phyloP scores from a whole-genome alignment of 1,140 invertebrate genomes.

The Liolophura sinensis region DNA sequence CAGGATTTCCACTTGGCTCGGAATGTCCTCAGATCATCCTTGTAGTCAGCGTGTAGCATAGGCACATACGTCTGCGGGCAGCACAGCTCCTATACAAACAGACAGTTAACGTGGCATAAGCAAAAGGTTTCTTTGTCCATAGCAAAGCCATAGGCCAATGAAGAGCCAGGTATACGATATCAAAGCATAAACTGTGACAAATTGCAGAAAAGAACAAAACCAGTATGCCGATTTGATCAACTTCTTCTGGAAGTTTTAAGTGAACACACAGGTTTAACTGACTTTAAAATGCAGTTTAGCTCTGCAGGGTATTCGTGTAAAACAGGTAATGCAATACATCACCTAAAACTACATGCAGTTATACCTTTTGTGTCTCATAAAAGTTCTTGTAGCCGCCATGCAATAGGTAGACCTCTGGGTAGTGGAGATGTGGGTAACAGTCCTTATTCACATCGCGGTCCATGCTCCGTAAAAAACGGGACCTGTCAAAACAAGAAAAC shows the following conservation, averaged over 20 bases:
- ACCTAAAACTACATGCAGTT: too few species aligned
- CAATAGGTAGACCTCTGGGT: slow-evolving; percentile 94
- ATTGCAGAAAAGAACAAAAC: too few species aligned
- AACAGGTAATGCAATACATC: too few species aligned
- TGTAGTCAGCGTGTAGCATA: slow-evolving; percentile 78
- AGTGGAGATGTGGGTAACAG: slow-evolving; percentile 84
- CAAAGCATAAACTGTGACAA: too few species aligned
- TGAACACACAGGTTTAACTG: too few species aligned
- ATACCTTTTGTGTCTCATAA: slow-evolving; percentile 67
- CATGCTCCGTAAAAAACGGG: slow-evolving; percentile 78
- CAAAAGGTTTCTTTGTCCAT: too few species aligned
- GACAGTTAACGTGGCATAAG: background rate
- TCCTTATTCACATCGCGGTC: slow-evolving; percentile 84
- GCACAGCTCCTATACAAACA: slow-evolving; percentile 67
- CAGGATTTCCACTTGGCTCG: slow-evolving; percentile 77
- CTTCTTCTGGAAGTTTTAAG: too few species aligned
- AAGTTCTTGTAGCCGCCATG: slow-evolving; percentile 94
- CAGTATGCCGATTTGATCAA: too few species aligned
- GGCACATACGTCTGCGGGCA: slow-evolving; percentile 74
- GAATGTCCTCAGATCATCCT: slow-evolving; percentile 73
- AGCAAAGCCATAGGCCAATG: too few species aligned
- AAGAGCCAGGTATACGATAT: too few species aligned
- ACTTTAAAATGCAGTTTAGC: too few species aligned
- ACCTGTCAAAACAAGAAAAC: slow-evolving; percentile 62
- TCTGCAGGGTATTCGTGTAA: too few species aligned